phyloP scores from a whole-genome alignment of 2,888 invertebrate genomes.

The Diaphora mendica region DNA sequence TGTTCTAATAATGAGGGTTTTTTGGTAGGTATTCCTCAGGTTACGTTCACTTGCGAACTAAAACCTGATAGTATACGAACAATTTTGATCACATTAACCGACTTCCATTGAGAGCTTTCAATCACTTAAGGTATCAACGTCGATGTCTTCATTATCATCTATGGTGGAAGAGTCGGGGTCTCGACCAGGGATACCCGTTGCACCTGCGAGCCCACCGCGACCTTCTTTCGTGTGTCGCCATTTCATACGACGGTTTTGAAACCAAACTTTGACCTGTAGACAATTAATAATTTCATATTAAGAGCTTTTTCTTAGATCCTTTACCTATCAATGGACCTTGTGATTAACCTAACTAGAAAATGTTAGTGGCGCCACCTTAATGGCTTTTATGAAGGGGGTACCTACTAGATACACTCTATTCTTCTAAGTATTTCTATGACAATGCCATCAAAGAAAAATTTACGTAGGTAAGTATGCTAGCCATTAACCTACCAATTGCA shows the following conservation, averaged over 20 bases:
- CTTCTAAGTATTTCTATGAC: neutral
- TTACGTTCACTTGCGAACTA: neutral
- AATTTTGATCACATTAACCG: neutral
- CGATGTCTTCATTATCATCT: slow-evolving; percentile 81
- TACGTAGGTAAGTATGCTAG: neutral
- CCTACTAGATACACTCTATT: neutral
- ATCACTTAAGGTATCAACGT: slow-evolving; percentile 84
- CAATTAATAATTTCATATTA: neutral
- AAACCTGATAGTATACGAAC: neutral
- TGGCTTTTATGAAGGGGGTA: neutral
- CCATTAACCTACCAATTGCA: neutral
- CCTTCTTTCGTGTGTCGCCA: slow-evolving; percentile 93
- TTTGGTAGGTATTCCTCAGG: neutral
- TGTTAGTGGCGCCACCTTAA: neutral
- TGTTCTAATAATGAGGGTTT: neutral
- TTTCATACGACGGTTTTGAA: slow-evolving; percentile 96
- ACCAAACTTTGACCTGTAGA: slow-evolving; percentile 95
- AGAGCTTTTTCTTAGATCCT: neutral
- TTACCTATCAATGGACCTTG: neutral
- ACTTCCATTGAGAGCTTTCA: slow-evolving; percentile 39
- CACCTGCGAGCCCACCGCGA: slow-evolving; percentile 64
- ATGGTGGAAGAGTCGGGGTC: slow-evolving; percentile 69
- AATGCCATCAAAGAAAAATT: neutral
- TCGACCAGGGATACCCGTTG: slow-evolving; percentile 56
- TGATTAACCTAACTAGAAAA: neutral